These are phyloP conservation scores for Drosophila auraria DNA, from an alignment of 1,140 invertebrate genomes.

Conservation along the genomic window DNA sequence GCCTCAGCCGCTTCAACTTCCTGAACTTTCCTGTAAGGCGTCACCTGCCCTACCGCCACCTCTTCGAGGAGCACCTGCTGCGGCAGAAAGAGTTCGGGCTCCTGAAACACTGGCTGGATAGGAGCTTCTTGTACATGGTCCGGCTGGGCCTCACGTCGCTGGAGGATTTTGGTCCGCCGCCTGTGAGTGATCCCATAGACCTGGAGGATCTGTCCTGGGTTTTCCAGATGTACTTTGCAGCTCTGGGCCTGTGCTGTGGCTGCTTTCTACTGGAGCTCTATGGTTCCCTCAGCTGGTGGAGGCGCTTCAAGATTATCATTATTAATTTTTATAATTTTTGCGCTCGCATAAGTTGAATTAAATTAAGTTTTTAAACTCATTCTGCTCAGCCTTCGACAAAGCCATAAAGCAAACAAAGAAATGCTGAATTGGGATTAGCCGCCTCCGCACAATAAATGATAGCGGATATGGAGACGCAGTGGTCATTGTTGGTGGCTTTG, in stretches of 20 bases:
- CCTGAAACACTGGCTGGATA: slow-evolving; percentile 28
- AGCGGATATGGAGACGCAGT: slow-evolving; percentile 53
- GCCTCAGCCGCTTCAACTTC: slow-evolving; percentile 23
- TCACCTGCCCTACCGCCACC: slow-evolving; percentile 50
- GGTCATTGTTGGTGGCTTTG: slow-evolving; percentile 39
- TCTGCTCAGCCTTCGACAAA: slow-evolving; percentile 41
- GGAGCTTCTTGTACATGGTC: slow-evolving; percentile 58
- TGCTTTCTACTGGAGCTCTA: slow-evolving; percentile 43
- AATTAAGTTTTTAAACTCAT: slow-evolving; percentile 27
- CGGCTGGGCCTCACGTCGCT: background rate
- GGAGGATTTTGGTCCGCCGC: slow-evolving; percentile 30
- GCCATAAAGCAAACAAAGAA: slow-evolving; percentile 41
- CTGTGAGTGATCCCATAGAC: background rate
- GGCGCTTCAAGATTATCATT: background rate
- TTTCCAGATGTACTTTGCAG: slow-evolving; percentile 25
- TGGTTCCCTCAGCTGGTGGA: background rate
- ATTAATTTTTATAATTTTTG: slow-evolving; percentile 13
- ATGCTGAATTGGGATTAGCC: slow-evolving; percentile 59
- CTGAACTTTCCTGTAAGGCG: slow-evolving; percentile 40
- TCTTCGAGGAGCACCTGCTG: slow-evolving; percentile 58
- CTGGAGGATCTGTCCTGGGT: slow-evolving; percentile 43
- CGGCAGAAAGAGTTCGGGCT: slow-evolving; percentile 53
- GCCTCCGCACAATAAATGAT: slow-evolving; percentile 63
- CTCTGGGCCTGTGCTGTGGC: slow-evolving; percentile 5
- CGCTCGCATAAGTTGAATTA: background rate